Conservation (phyloP, 2,113 vertebrate species). For the Perca fluviatilis region DNA sequence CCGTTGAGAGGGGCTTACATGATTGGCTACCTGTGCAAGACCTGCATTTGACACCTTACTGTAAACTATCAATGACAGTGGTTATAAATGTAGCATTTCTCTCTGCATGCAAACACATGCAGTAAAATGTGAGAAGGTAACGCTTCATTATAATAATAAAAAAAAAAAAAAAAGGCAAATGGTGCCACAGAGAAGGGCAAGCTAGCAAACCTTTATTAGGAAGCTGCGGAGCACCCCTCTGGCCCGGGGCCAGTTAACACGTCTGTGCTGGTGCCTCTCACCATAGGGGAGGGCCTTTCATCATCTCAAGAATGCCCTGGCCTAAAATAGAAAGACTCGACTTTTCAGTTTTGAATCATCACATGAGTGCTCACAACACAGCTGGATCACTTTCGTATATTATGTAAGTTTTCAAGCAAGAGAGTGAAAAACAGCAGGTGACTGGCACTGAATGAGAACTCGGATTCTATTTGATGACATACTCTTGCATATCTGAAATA, state of each 20-base stretch:
- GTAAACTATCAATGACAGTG: neutral
- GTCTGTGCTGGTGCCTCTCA: slow-evolving; percentile 54
- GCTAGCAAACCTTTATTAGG: slow-evolving; percentile 25
- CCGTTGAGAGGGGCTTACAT: too few species aligned
- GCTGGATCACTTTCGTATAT: slow-evolving; percentile 54
- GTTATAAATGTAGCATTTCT: neutral
- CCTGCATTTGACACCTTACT: neutral
- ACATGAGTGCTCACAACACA: slow-evolving; percentile 51
- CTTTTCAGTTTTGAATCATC: slow-evolving; percentile 67
- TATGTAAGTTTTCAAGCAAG: slow-evolving; percentile 53
- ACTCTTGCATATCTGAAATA: slow-evolving; percentile 43
- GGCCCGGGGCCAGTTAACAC: slow-evolving; percentile 50
- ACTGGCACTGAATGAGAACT: slow-evolving; percentile 20
- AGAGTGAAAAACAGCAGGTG: slow-evolving; percentile 38
- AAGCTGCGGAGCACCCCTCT: slow-evolving; percentile 43
- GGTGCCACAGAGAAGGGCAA: slow-evolving; percentile 1
- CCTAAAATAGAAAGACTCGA: slow-evolving; percentile 73
- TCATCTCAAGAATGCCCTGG: slow-evolving; percentile 61
- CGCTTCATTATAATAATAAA: neutral
- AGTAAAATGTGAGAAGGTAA: neutral
- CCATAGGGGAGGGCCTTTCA: slow-evolving; percentile 45
- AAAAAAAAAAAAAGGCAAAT: neutral
- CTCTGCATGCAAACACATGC: neutral
- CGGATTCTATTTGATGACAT: slow-evolving; percentile 40
- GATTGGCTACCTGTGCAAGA: too few species aligned